Base-by-base conservation (phyloP, 2,888 invertebrate genomes). In the Mythimna impura region DNA sequence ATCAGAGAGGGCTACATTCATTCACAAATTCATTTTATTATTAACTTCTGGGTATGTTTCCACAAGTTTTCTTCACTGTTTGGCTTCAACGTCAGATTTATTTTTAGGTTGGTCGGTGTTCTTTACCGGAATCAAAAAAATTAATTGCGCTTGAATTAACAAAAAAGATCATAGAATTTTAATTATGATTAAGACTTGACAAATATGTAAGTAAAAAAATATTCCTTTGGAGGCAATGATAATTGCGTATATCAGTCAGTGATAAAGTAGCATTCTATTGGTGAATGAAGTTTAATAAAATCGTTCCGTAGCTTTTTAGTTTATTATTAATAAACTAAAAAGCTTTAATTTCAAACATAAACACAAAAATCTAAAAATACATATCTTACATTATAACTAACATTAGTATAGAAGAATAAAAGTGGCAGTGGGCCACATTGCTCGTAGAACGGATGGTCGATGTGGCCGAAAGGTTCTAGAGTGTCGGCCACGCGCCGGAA, bases 1-100 rank as follows among this genome's bases (percentile, higher is more conserved):
- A 52, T 10, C 12, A 43, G 9, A 60, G 12, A 36, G 3, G 12
- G n/a, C 47, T 43, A 66, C 14, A 66, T 17, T 50, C 25, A 57
- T 68, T 66, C 34, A 47, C 47, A 62, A 43, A 58, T 43, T 6
- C 6, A 34, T 68, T 68, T 69, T 69, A 71, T 60, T 52, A 65
- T 36, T 60, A 74, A 61, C 34, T 20, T 62, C 9, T 60, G 22
- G 20, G 25, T 64, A 67, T n/a, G 25, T 60, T 78, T 67, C 61
- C 60, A 77, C 60, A n/a, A 54, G 8, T 62, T 43, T 61, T 43
- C 60, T 57, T 66, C 10, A 30, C 4, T 54, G 25, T 52, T 54
- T 69, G 69, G 70, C 52, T 54, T 22, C 57, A 30, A 22, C n/a
- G 14, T 54, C 36, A n/a, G 20, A n/a, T 63, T 47, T 69, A 69